Conservation (phyloP, 2,113 vertebrate species). For the Colistium nudipinnis region DNA sequence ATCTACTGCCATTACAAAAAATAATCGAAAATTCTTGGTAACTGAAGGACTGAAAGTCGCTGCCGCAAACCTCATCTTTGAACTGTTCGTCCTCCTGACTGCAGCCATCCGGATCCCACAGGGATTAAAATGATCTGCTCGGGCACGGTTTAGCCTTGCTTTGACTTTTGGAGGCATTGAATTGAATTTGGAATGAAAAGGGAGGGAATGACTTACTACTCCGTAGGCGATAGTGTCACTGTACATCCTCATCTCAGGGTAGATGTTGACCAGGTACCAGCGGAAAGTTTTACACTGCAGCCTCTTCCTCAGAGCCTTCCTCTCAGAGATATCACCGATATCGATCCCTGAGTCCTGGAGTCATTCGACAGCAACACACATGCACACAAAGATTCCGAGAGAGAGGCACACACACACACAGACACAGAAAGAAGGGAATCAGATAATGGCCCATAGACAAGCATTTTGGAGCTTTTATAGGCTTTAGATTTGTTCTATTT, state of each 20-base stretch:
- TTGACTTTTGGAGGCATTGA: slow-evolving; percentile 27
- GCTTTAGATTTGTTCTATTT: slow-evolving; percentile 32
- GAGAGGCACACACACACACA: slow-evolving; percentile 3
- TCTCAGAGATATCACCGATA: slow-evolving; percentile 93
- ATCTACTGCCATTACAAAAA: not conserved
- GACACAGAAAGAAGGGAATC: slow-evolving; percentile 12
- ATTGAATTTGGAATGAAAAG: slow-evolving; percentile 35
- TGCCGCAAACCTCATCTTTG: slow-evolving; percentile 22
- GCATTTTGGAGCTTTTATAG: slow-evolving; percentile 17
- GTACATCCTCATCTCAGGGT: slow-evolving; percentile 98
- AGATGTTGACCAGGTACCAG: slow-evolving; percentile 98
- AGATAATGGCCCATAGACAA: slow-evolving; percentile 28
- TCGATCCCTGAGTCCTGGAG: slow-evolving; percentile 94
- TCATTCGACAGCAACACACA: slow-evolving; percentile 24
- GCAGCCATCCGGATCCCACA: slow-evolving; percentile 35
- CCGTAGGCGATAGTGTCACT: slow-evolving; percentile 94
- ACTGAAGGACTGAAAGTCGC: slow-evolving; percentile 7
- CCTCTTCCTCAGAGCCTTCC: slow-evolving; percentile 94
- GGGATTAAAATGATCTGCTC: slow-evolving; percentile 53
- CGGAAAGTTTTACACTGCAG: slow-evolving; percentile 97
- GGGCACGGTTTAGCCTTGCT: slow-evolving; percentile 27
- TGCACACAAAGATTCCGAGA: slow-evolving; percentile 1
- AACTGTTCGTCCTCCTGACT: slow-evolving; percentile 40
- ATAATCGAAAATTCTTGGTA: not conserved
- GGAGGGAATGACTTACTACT: slow-evolving; percentile 84